Percentiles rank a stretch among this genome's conserved stretches.
Conservation (phyloP, 2,797 vertebrate genomes). For the Scleropages formosus region DNA sequence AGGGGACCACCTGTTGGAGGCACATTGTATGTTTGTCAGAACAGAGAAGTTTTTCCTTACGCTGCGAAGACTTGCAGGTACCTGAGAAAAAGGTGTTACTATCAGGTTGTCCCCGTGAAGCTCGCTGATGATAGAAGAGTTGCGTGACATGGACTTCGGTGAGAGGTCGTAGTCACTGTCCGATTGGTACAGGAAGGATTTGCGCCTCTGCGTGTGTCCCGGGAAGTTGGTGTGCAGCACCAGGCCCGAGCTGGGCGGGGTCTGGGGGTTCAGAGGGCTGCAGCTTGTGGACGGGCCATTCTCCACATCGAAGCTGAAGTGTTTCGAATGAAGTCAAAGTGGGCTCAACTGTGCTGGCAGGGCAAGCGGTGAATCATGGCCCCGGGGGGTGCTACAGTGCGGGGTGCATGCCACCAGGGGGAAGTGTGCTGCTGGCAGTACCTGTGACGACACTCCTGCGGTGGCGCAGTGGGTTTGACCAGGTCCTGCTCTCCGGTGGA, state of each 20-base stretch:
- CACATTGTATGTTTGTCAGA: conserved; percentile 91
- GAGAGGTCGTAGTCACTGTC: conserved; percentile 98
- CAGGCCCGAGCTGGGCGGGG: conserved; percentile 88
- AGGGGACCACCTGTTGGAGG: conserved; percentile 87
- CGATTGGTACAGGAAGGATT: conserved; percentile 95
- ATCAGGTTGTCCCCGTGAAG: conserved; percentile 97
- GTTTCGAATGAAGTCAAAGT: conserved; percentile 74
- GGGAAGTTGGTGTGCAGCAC: conserved; percentile 93
- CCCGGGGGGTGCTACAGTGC: conserved; percentile 18
- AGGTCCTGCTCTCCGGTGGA: too few relatives aligned
- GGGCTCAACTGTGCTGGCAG: conserved; percentile 48
- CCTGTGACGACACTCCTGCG: not conserved
- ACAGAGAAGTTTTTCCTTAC: conserved; percentile 96
- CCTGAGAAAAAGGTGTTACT: conserved; percentile 97
- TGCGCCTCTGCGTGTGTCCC: conserved; percentile 89
- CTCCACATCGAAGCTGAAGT: conserved; percentile 98
- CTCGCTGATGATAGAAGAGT: conserved; percentile 93
- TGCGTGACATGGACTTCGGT: conserved; percentile 96
- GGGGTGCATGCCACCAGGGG: not conserved
- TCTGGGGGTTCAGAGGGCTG: conserved; percentile 93
- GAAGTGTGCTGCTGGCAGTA: not conserved
- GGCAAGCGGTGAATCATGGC: conserved; percentile 58
- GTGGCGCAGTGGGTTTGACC: too few relatives aligned
- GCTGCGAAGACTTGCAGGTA: conserved; percentile 92
- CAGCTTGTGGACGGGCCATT: conserved; percentile 91